Conservation (phyloP, 2,797 vertebrate genomes). For the Tamandua tetradactyla region DNA sequence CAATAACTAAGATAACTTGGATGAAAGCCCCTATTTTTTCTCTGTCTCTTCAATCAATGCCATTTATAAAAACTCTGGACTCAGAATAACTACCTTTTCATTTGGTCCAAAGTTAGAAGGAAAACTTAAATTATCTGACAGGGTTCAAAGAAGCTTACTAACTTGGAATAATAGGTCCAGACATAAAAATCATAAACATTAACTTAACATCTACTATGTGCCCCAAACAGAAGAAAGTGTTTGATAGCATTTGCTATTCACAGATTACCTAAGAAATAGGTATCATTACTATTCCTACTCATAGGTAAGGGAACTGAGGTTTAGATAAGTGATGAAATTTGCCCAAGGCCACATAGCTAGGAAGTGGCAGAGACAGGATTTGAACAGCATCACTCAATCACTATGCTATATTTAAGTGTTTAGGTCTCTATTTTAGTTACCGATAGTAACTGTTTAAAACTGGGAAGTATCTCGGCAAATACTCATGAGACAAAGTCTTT, state of each 20-base stretch:
- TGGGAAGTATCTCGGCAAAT: not conserved
- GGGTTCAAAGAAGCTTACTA: slow-evolving; percentile 43
- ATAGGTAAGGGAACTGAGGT: not conserved
- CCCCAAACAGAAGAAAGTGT: not conserved
- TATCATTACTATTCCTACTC: not conserved
- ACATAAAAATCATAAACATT: slow-evolving; percentile 36
- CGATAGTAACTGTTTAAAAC: slow-evolving; percentile 18
- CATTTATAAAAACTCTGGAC: slow-evolving; percentile 58
- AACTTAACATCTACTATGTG: slow-evolving; percentile 47
- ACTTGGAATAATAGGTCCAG: slow-evolving; percentile 24
- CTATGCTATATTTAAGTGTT: not conserved
- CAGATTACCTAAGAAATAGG: not conserved
- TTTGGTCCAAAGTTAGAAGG: slow-evolving; percentile 56
- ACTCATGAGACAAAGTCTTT: slow-evolving; percentile 13
- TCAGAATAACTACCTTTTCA: slow-evolving; percentile 66
- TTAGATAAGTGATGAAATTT: not conserved
- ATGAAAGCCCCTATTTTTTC: not conserved
- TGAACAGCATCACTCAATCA: not conserved
- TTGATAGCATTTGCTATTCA: not conserved
- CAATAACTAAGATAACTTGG: slow-evolving; percentile 54
- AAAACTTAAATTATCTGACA: slow-evolving; percentile 56
- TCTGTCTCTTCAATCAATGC: slow-evolving; percentile 59
- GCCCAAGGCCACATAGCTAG: not conserved
- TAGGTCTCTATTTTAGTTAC: not conserved
- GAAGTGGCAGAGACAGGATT: not conserved